A percentile compares a stretch with the other conserved stretches of the same genome.
Conservation (phyloP, 2,113 vertebrate genomes). For the Sarotherodon lohbergeri region DNA sequence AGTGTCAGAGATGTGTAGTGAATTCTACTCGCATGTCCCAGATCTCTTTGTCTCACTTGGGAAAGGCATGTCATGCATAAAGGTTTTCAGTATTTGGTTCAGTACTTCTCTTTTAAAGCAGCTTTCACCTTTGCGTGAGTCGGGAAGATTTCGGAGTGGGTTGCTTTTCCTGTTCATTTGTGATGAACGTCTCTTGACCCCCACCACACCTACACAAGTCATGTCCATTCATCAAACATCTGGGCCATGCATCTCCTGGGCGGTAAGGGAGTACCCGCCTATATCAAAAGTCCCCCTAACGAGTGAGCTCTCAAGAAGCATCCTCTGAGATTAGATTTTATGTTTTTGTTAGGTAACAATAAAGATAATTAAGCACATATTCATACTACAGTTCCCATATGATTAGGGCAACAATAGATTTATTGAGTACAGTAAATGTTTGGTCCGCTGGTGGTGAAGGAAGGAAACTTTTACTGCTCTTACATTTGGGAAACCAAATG, state of each 20-base stretch:
- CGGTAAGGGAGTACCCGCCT: not conserved
- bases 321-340: slow-evolving; percentile 5
- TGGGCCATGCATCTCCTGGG: slow-evolving; percentile 57
- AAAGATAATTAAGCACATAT: not conserved
- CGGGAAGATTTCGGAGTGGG: not conserved
- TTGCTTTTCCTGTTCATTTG: slow-evolving; percentile 19
- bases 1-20: not conserved
- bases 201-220: slow-evolving; percentile 29
- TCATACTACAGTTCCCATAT: not conserved
- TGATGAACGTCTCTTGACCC: slow-evolving; percentile 43
- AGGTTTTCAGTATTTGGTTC: not conserved
- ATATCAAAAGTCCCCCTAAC: not conserved
- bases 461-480: not conserved
- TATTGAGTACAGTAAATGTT: not conserved
- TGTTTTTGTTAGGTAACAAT: slow-evolving; percentile 1
- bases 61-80: not conserved
- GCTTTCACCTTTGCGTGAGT: not conserved
- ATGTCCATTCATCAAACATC: slow-evolving; percentile 50
- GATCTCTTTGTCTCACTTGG: not conserved
- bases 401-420: not conserved
- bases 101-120: not conserved
- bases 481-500: not conserved
- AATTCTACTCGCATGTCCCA: not conserved
- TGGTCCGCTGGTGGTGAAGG: not conserved
- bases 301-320: not conserved